Conservation (phyloP, 2,113 vertebrate genomes). For the Notothenia rossii region DNA sequence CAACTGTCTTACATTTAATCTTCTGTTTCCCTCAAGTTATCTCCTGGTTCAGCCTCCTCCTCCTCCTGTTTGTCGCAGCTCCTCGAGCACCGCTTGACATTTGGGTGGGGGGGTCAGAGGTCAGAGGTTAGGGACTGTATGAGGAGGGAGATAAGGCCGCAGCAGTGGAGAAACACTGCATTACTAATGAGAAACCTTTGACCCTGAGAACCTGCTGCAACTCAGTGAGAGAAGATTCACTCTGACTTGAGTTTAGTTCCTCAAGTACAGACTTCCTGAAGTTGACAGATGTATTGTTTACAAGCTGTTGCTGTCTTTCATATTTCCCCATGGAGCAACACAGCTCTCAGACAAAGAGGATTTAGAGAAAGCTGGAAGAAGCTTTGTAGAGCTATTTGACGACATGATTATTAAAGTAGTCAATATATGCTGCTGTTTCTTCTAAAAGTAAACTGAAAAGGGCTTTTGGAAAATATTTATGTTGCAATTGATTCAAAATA, state of each 20-base stretch:
- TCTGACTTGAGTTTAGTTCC: conserved; percentile 28
- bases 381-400: neutral
- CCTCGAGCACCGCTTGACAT: conserved; percentile 61
- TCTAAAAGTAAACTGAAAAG: too few relatives aligned
- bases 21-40: neutral
- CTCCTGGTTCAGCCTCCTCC: neutral
- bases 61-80: neutral
- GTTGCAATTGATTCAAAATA: too few relatives aligned
- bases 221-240: neutral
- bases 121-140: conserved; percentile 35
- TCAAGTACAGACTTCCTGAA: conserved; percentile 14
- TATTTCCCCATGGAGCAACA: conserved; percentile 25
- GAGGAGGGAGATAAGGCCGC: conserved; percentile 21
- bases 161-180: conserved; percentile 12
- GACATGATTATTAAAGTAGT: too few relatives aligned
- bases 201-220: conserved; percentile 19
- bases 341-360: conserved; percentile 1
- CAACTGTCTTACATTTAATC: too few relatives aligned
- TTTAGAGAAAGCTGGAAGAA: neutral
- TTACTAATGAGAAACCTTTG: conserved; percentile 47
- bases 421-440: too few relatives aligned
- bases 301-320: conserved; percentile 21
- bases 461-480: too few relatives aligned
- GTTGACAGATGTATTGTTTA: conserved; percentile 21
- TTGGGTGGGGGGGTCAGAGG: conserved; percentile 24